These are phyloP conservation scores for Heliconius nattereri DNA, from an alignment of 1,140 invertebrate species.

Conservation along the genomic window DNA sequence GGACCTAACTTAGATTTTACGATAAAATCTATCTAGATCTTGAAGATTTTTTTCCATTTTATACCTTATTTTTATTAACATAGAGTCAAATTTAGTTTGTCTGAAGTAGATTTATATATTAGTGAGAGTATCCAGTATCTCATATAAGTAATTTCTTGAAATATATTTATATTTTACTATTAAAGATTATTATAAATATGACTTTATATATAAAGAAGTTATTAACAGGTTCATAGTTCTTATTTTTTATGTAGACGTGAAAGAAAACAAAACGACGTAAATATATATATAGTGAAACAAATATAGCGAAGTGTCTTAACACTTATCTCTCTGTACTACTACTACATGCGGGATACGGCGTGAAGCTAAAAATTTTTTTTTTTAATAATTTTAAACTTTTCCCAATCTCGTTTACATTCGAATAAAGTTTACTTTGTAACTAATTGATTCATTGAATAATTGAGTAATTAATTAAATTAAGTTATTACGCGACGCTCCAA, in stretches of 20 bases:
- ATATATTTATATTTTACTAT: neutral
- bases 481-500: neutral
- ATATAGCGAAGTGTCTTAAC: too few species aligned
- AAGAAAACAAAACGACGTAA: too few species aligned
- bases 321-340: too few species aligned
- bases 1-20: neutral
- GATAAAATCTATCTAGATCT: constrained; percentile 1
- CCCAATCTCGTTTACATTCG: neutral
- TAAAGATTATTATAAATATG: too few species aligned
- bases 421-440: neutral
- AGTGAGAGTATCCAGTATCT: neutral
- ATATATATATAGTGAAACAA: too few species aligned
- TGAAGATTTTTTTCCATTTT: neutral
- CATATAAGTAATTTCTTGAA: neutral
- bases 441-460: constrained; percentile 2
- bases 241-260: too few species aligned
- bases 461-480: constrained; percentile 16
- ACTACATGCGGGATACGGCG: too few species aligned
- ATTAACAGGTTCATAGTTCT: too few species aligned
- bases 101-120: neutral
- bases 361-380: neutral
- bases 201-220: too few species aligned
- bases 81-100: neutral
- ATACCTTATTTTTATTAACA: neutral
- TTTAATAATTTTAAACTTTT: neutral